Evolutionary conservation across 1,140 invertebrate genomes (phyloP).

Genomic region (Portunus trituberculatus): DNA sequence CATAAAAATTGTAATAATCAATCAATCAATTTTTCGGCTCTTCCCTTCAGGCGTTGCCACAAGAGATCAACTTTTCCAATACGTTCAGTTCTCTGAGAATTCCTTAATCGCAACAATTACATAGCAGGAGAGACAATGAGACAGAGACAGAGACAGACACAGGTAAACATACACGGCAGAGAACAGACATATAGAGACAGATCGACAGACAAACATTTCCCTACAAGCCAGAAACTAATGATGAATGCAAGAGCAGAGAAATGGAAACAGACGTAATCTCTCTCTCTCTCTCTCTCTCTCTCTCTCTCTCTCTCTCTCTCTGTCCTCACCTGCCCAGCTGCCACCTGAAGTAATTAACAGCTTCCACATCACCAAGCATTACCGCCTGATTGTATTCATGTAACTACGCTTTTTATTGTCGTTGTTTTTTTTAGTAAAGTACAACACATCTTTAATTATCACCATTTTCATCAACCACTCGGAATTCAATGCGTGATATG

Average conservation of each 20-base stretch:
- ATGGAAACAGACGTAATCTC: background rate
- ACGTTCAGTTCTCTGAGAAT: too few relatives aligned
- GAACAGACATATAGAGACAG: too few relatives aligned
- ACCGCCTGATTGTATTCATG: background rate
- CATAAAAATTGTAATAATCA: too few relatives aligned
- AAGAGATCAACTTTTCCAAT: too few relatives aligned
- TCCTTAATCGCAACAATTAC: too few relatives aligned
- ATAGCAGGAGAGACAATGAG: background rate
- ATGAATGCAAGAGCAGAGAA: background rate
- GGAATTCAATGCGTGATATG: background rate
- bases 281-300: background rate
- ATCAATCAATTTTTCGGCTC: too few relatives aligned
- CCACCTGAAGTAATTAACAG: background rate
- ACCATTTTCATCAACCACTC: background rate
- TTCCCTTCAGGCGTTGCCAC: too few relatives aligned
- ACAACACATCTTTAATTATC: background rate
- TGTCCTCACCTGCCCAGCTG: background rate
- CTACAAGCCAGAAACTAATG: too few relatives aligned
- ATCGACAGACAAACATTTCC: too few relatives aligned
- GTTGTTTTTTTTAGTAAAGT: too few relatives aligned
- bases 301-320: background rate
- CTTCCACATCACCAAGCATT: background rate
- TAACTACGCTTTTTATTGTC: too few relatives aligned
- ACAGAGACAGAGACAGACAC: background rate
- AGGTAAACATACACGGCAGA: background rate